phyloP scores from a whole-genome alignment of 1,140 invertebrate species.

The Platyura marginata region DNA sequence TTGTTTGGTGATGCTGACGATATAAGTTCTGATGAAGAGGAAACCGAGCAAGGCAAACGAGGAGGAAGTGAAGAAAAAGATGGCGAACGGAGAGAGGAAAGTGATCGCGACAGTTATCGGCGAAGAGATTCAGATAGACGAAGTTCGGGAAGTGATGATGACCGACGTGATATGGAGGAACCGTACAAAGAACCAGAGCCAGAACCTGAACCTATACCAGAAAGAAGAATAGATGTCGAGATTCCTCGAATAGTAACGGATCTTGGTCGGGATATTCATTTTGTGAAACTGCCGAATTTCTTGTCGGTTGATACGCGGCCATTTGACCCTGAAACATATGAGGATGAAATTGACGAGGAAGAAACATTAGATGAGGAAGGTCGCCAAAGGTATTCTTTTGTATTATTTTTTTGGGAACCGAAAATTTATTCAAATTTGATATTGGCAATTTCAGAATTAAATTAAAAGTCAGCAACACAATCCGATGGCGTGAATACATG shows the following conservation, averaged over 20 bases:
- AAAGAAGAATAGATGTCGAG: conserved; percentile 90
- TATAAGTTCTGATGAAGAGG: conserved; percentile 67
- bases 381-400: conserved; percentile 42
- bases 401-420: neutral
- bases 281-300: conserved; percentile 89
- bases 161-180: conserved; percentile 20
- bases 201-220: conserved; percentile 60
- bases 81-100: conserved; percentile 16
- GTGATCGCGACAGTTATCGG: conserved; percentile 13
- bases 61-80: conserved; percentile 18
- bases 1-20: conserved; percentile 88
- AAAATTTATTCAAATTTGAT: conserved; percentile 5
- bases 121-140: conserved; percentile 7
- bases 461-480: conserved; percentile 93
- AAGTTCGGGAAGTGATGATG: conserved; percentile 16
- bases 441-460: conserved; percentile 38
- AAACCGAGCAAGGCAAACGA: conserved; percentile 30
- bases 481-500: conserved; percentile 81
- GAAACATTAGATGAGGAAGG: conserved; percentile 97
- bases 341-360: conserved; percentile 98
- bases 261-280: conserved; percentile 80
- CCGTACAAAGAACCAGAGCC: conserved; percentile 47
- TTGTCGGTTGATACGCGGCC: conserved; percentile 82
- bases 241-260: conserved; percentile 89
- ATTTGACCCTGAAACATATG: conserved; percentile 88